Evolutionary conservation across 2,797 vertebrate species (phyloP), one percentile per base, ranked within the genome.

Genomic region (Leptoclinus maculatus): DNA sequence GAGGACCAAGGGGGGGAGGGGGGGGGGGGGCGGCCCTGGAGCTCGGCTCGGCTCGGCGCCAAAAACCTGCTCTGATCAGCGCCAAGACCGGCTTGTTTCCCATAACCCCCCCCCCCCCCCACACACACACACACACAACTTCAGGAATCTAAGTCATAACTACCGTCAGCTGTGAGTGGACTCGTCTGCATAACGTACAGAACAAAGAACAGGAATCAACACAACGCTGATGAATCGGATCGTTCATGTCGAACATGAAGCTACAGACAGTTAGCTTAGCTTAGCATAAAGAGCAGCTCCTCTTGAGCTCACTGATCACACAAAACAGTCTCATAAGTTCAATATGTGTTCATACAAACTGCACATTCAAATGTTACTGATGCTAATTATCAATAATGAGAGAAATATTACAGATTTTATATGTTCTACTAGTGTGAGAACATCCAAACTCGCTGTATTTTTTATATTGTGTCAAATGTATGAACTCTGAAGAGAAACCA

Each of bases 31-130:
- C 71, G 6, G 69, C 47, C 71, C 17, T 8, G 0, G 47, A 34
- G 32, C 32, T 32, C 32, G 32, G 43, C 66, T 72, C 41, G 53
- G 85, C 83, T 32, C 13, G 0, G 1, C 2, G 69, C 80, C 78
- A 57, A 17, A 73, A 57, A 69, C 74, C 66, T 43, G 45, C 70
- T 77, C 76, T 27, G 38, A 49, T 38, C 51, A 0, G 39, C 21
- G 41, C 77, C 82, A 81, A 71, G 25, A 41, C 43, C 2, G 32
- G 71, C 29, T 71, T 2, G 60, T 13, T 78, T 63, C 54, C 76
- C 74, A 56, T 43, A 66, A 59, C 57, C 32, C 29, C 4, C 29
- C 4, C 29, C 4, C 29, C 0, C 29, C 4, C 29, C 4, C 29
- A 32, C 29, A 32, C 29, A 32, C 29, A 32, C 29, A 5, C 29